Percentiles rank a stretch among this genome's conserved stretches.
Evolutionary conservation across 1,140 invertebrate species (phyloP).

Genomic region (Zaprionus davidi): DNA sequence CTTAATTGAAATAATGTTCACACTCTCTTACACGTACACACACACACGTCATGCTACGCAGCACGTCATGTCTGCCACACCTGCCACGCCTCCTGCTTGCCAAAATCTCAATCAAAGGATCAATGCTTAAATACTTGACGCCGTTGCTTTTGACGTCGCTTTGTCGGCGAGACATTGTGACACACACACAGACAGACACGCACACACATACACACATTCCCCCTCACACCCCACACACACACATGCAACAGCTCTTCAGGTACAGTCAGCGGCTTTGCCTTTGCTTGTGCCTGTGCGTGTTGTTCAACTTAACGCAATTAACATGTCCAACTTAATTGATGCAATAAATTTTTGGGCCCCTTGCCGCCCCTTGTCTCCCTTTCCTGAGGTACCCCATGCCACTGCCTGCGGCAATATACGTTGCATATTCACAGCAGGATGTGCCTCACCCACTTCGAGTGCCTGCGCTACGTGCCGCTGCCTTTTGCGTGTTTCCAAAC

Average conservation of each 20-base stretch:
- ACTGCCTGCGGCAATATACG: constrained; percentile 1
- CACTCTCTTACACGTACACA: constrained; percentile 39
- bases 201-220: constrained; percentile 9
- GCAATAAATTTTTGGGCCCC: constrained; percentile 79
- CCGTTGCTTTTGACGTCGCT: constrained; percentile 46
- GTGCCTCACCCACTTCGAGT: constrained; percentile 15
- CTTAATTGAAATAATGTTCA: constrained; percentile 48
- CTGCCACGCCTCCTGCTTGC: constrained; percentile 14
- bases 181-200: constrained; percentile 13
- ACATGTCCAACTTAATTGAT: constrained; percentile 83
- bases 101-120: constrained; percentile 50
- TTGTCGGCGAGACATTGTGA: constrained; percentile 34
- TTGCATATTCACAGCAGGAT: constrained; percentile 9
- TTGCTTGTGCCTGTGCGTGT: constrained; percentile 60
- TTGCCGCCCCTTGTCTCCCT: neutral
- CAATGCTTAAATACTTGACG: constrained; percentile 41
- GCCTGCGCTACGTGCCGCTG: constrained; percentile 64
- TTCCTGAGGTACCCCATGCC: neutral
- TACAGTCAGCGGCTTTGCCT: constrained; percentile 8
- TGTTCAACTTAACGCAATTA: constrained; percentile 83
- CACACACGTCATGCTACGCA: neutral
- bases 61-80: neutral
- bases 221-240: neutral
- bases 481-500: constrained; percentile 78
- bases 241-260: neutral